Base-by-base conservation (phyloP, 2,888 invertebrate species). In the Perdita meconis region DNA sequence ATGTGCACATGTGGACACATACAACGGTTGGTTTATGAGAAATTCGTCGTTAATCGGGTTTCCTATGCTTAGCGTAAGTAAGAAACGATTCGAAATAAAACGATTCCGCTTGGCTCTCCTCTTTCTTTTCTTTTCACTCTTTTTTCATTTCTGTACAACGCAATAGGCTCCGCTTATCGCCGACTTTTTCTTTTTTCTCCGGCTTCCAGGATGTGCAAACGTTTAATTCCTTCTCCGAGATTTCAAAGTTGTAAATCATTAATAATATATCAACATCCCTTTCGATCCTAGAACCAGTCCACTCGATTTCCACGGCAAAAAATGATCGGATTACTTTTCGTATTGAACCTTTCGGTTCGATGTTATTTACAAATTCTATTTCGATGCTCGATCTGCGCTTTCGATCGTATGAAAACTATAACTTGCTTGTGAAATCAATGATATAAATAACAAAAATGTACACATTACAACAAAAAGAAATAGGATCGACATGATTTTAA, bases 21-120 rank as follows among this genome's bases (percentile, higher is more conserved):
- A 56, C 63, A 57, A 78, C 69, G 40, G 65, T 19, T n/a, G 47
- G 19, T 47, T 57, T 59, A 73, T 81, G 68, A 75, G 71, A 82
- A 78, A 73, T 82, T 73, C 42, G 64, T 64, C 56, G 40, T 76
- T 60, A 47, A 78, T 76, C 75, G 59, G 47, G 40, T 64, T 70
- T 64, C 36, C 75, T 78, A 78, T 78, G 75, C 65, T 78, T 75
- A 78, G 69, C 75, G 60, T 74, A 78, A 77, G 75, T 75, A 83
- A 81, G 81, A 83, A 81, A 83, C 67, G 69, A 83, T 81, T 83
- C 60, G 71, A 83, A 83, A 83, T 76, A 76, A 83, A 83, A 77
- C 36, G 74, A 74, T 65, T 78, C 64, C 75, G 59, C 64, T 74
- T 77, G 53, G 60, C 64, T 73, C 55, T 44, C 73, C 36, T 55